Evolutionary conservation across 2,797 vertebrate species (phyloP), one percentile per base, ranked within the genome.

Genomic region (Brotula barbata): DNA sequence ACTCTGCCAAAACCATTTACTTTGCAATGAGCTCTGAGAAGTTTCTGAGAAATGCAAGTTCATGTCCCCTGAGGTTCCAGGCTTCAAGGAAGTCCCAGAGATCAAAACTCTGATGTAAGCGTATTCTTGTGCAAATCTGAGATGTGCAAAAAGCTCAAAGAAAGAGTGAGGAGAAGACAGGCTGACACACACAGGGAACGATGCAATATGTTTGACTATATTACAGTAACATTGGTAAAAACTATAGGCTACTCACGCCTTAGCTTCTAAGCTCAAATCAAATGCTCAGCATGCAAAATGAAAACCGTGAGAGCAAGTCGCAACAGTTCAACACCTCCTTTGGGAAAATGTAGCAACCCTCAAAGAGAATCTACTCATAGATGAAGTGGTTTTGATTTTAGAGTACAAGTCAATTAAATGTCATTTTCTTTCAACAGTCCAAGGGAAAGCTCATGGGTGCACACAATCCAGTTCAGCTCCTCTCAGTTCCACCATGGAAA

Each of bases 1-100:
- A 81, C 78, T 76, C 62, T 47, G 68, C 63, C 31, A 80, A 87
- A 84, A 75, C n/a, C 71, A 77, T 74, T 88, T 87, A 77, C 77
- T 48, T 69, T 44, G 71, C 84, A 84, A 78, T 83, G 71, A 84
- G 78, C 64, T 64, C 34, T 8, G 60, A 56, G 73, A 83, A 78
- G 73, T 61, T 69, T 82, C 68, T 83, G 75, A 82, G 77, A 80
- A 83, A 83, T 77, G 73, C 71, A 71, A 51, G 75, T 86, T 78
- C 67, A 68, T 65, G 70, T 54, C 36, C 83, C 77, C 71, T 34
- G 39, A 83, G 78, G 79, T 81, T n/a, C 65, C 71, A 75, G 71
- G 68, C 82, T 89, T 82, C 51, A 77, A 85, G 73, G 72, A 81
- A 73, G 54, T 51, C 44, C 40, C 52, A 41, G 17, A 60, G 64